These are phyloP conservation scores for Ceramica pisi DNA, from an alignment of 2,888 invertebrate genomes.

Conservation along the genomic window DNA sequence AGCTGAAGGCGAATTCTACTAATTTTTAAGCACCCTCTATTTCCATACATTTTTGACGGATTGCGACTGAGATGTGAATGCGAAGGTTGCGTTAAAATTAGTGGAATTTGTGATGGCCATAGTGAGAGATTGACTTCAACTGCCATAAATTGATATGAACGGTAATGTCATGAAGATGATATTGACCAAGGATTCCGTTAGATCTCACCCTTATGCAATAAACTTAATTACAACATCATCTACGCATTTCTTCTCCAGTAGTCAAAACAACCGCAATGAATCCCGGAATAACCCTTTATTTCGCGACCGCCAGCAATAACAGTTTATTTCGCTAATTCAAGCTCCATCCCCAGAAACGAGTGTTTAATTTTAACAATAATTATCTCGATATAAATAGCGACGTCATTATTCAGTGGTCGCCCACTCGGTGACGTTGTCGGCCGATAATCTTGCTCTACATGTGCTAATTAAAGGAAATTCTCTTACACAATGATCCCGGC, in stretches of 20 bases:
- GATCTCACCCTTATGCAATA: no score
- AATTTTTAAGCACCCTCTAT: no score
- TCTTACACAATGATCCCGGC: conserved; percentile 86
- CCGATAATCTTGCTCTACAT: conserved; percentile 87
- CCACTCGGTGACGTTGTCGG: conserved; percentile 77
- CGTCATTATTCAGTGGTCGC: conserved; percentile 87
- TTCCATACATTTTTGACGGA: no score
- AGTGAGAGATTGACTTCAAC: neutral
- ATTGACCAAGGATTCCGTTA: no score
- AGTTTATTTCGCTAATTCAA: conserved; percentile 27
- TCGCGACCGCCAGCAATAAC: conserved; percentile 25
- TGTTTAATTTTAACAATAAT: conserved; percentile 70
- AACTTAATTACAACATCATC: neutral
- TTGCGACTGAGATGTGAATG: no score
- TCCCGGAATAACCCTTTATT: conserved; percentile 26
- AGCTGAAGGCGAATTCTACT: no score
- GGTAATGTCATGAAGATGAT: neutral
- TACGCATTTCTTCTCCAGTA: neutral
- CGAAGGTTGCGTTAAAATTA: no score
- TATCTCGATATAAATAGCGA: conserved; percentile 73
- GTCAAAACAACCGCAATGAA: conserved; percentile 12
- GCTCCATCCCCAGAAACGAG: conserved; percentile 48
- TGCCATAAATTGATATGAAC: neutral
- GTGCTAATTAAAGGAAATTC: conserved; percentile 88
- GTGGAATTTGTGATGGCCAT: no score